Base-by-base conservation (phyloP, 2,113 vertebrate genomes). In the Actenoides lindsayi region DNA sequence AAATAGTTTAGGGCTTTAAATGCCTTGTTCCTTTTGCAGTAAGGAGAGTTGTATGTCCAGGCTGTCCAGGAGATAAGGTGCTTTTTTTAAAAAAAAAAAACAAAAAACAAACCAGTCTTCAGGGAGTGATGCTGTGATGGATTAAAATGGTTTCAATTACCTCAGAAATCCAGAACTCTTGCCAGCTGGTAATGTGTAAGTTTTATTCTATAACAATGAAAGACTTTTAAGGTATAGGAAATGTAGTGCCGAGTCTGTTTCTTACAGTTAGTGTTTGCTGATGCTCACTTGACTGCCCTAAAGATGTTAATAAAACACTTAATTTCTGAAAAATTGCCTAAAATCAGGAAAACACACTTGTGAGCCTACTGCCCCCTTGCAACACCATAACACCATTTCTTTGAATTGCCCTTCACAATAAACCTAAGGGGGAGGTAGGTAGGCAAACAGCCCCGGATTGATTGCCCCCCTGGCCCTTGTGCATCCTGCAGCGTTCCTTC, bases 381-480 rank as follows among this genome's bases (percentile, higher is more conserved):
- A 73, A 21, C 5, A 17, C 10, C 63, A 0, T 44, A 70, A 33
- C 11, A 21, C 33, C 2, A 0, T 84, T 79, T 83, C 25, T 18
- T 25, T 33, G 31, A 16, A 7, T 70, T 77, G 73, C 78, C n/a
- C n/a, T 39, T 57, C n/a, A 39, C 75, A 71, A 23, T 63, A n/a
- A 25, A 65, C 79, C 44, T 37, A 18, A 20, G 33, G 5, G 27
- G 5, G 54, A 54, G 19, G 27, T 28, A n/a, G 44, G 28, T 21
- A 71, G 39, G 39, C 14, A 28, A 82, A 19, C 8, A 56, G 44
- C 23, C 31, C 39, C 42, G 74, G 62, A 42, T 13, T 0, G 0
- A 2, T 85, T 67, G 63, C 35, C 31, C 18, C 23, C 3, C 8
- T 31, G 62, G 16, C 0, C 0, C 6, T 21, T 53, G 19, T 57